These are phyloP conservation scores for Calameuta pallipes DNA, from an alignment of 2,888 invertebrate genomes.

Conservation along the genomic window DNA sequence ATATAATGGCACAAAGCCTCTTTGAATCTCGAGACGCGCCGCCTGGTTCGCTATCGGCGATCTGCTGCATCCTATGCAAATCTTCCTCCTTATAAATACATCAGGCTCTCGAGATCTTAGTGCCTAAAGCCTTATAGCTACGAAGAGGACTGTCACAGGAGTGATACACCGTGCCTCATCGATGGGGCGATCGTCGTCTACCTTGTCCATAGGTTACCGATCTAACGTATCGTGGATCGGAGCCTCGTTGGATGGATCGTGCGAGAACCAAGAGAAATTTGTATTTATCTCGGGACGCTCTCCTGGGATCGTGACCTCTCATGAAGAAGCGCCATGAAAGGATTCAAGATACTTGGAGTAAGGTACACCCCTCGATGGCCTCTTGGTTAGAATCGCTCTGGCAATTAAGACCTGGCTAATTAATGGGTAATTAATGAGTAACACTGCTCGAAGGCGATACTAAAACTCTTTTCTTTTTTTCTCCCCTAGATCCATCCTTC, in stretches of 20 bases:
- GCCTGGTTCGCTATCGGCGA: conserved; percentile 35
- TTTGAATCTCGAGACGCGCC: conserved; percentile 56
- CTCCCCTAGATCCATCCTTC: not conserved
- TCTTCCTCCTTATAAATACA: conserved; percentile 66
- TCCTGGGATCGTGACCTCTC: not conserved
- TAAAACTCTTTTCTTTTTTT: not conserved
- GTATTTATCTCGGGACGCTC: not conserved
- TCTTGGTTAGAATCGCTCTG: conserved; percentile 21
- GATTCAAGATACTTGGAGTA: not conserved
- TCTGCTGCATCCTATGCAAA: conserved; percentile 64
- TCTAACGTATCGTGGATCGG: not conserved
- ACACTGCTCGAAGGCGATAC: conserved; percentile 60
- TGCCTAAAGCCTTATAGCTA: not conserved
- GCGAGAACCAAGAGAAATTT: not conserved
- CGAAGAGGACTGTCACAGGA: not conserved
- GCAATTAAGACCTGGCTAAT: conserved; percentile 63
- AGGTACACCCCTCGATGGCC: not conserved
- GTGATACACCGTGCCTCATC: not conserved
- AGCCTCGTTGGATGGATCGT: not conserved
- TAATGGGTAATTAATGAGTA: conserved; percentile 65
- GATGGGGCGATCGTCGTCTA: not conserved
- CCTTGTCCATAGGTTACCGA: not conserved
- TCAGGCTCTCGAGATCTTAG: conserved; percentile 49
- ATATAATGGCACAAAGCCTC: conserved; percentile 58
- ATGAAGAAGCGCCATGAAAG: not conserved